Evolutionary conservation across 2,888 invertebrate species (phyloP).

Genomic region (Aradus depressus): DNA sequence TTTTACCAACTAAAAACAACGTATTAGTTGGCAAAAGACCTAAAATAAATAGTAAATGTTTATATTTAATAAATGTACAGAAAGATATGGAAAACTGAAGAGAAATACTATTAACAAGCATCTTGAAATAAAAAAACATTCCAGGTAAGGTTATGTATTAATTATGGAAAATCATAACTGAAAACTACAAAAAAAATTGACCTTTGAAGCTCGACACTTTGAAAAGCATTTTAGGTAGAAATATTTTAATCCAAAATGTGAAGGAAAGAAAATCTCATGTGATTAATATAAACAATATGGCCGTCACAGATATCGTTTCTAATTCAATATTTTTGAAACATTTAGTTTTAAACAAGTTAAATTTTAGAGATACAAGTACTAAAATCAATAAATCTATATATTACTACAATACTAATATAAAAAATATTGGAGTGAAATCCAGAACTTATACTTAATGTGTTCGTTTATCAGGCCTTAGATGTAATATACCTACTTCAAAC

Average conservation of each 20-base stretch:
- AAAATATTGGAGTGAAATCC: conserved; percentile 11
- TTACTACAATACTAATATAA: conserved; percentile 4
- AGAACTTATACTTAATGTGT: too few species aligned
- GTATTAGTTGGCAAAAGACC: background rate
- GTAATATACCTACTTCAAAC: too few species aligned
- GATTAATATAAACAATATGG: conserved; percentile 16
- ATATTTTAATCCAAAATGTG: background rate
- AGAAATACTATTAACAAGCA: too few species aligned
- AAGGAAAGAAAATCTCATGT: conserved; percentile 13
- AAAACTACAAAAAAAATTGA: too few species aligned
- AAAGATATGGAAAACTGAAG: too few species aligned
- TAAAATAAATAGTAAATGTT: too few species aligned
- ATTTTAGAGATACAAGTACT: conserved; percentile 1
- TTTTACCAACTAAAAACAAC: background rate
- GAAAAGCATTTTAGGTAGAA: conserved; percentile 4
- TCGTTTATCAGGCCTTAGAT: too few species aligned
- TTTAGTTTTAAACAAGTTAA: conserved; percentile 13
- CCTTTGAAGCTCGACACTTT: conserved; percentile 3
- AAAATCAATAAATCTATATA: conserved; percentile 13
- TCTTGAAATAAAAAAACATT: conserved; percentile 2
- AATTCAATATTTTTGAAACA: conserved; percentile 8
- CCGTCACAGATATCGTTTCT: conserved; percentile 4
- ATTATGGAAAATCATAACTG: background rate
- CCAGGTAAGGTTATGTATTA: conserved; percentile 4
- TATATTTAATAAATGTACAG: too few species aligned